These are phyloP conservation scores for Anser cygnoides DNA, from an alignment of 2,113 vertebrate species.

Conservation along the genomic window DNA sequence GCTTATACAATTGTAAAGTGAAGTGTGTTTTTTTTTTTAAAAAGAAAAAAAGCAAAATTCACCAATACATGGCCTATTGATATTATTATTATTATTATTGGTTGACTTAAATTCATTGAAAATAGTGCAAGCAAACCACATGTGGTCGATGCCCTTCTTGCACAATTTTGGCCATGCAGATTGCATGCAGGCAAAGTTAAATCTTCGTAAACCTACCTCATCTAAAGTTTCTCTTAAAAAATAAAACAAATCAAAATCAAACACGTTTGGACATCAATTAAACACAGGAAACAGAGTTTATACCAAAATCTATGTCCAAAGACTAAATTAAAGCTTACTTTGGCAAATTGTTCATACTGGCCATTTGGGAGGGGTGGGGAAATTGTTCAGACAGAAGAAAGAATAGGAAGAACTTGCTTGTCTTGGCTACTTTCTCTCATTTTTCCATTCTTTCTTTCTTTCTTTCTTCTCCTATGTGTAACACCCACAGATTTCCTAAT, in stretches of 20 bases:
- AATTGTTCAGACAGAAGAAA: slow-evolving; percentile 72
- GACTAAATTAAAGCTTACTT: slow-evolving; percentile 74
- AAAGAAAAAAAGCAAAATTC: not conserved
- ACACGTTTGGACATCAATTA: slow-evolving; percentile 24
- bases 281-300: slow-evolving; percentile 37
- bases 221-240: slow-evolving; percentile 3
- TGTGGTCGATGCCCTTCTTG: not conserved
- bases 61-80: not conserved
- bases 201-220: slow-evolving; percentile 5
- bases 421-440: slow-evolving; percentile 75
- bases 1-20: not conserved
- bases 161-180: not conserved
- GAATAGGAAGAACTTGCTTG: slow-evolving; percentile 81
- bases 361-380: slow-evolving; percentile 68
- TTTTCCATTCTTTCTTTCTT: slow-evolving; percentile 70
- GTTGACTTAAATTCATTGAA: not conserved
- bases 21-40: not conserved
- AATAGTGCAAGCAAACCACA: not conserved
- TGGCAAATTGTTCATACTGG: slow-evolving; percentile 64
- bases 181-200: not conserved
- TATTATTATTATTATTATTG: not conserved
- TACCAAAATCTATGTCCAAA: slow-evolving; percentile 45
- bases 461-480: slow-evolving; percentile 56
- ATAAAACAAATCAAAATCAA: slow-evolving; percentile 18
- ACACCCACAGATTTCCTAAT: slow-evolving; percentile 78